phyloP scores from a whole-genome alignment of 2,797 vertebrate species.

The Sarcophilus harrisii region DNA sequence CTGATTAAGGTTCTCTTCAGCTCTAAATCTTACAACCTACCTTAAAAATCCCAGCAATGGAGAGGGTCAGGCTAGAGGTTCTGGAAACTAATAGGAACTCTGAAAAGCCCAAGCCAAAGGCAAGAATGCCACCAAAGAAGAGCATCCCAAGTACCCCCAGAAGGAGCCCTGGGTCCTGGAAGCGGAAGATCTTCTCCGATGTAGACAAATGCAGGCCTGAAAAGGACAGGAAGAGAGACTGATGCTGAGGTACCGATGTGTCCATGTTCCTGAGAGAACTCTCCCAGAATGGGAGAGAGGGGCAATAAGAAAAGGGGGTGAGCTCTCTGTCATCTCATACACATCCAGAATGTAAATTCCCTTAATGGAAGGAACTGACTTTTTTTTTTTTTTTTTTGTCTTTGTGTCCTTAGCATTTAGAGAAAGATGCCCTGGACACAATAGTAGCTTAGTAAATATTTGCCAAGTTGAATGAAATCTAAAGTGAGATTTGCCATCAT shows the following conservation, averaged over 20 bases:
- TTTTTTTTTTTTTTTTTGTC: neutral
- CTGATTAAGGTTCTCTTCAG: neutral
- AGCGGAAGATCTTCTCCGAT: slow-evolving; percentile 93
- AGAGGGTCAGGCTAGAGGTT: slow-evolving; percentile 96
- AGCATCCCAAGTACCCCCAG: slow-evolving; percentile 88
- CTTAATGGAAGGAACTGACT: neutral
- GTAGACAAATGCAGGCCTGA: slow-evolving; percentile 90
- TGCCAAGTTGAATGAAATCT: neutral
- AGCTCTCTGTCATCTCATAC: neutral
- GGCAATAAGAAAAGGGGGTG: neutral
- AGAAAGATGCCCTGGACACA: rapidly evolving
- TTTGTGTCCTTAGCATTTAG: rapidly evolving
- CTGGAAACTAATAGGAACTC: slow-evolving; percentile 96
- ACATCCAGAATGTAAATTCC: neutral
- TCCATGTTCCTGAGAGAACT: neutral
- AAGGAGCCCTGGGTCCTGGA: slow-evolving; percentile 87
- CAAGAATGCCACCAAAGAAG: slow-evolving; percentile 90
- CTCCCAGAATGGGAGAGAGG: neutral
- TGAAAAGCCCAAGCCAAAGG: slow-evolving; percentile 96
- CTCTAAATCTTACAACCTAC: slow-evolving; percentile 81
- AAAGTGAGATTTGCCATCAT: neutral
- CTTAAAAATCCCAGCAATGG: slow-evolving; percentile 97
- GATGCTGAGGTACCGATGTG: neutral
- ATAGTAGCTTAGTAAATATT: rapidly evolving
- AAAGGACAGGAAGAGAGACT: slow-evolving; percentile 50